A percentile compares a stretch with the other conserved stretches of the same genome.
Evolutionary conservation across 2,797 vertebrate genomes (phyloP).

Genomic region (Gallinago solitaria): DNA sequence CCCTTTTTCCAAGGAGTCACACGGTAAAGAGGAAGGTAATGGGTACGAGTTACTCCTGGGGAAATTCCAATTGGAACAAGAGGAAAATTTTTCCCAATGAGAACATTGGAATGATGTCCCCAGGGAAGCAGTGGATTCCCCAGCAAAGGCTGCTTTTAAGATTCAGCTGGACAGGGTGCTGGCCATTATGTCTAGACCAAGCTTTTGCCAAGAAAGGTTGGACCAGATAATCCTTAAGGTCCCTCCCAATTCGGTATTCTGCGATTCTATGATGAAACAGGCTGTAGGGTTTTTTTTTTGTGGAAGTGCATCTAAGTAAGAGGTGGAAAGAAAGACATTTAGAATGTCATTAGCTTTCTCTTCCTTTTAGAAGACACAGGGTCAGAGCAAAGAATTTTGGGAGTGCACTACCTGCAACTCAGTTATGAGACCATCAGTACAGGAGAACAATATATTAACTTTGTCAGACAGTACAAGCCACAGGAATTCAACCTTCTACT

Average conservation of each 20-base stretch:
- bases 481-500: not conserved
- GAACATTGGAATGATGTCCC: too few relatives aligned
- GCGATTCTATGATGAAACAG: not conserved
- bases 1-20: too few relatives aligned
- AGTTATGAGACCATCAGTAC: not conserved
- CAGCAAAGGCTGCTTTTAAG: not conserved
- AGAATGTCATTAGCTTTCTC: not conserved
- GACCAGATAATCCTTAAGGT: not conserved
- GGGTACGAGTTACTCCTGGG: too few relatives aligned
- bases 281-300: not conserved
- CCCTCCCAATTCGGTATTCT: not conserved
- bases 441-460: not conserved
- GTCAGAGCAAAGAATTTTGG: not conserved
- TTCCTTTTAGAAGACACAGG: not conserved
- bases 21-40: too few relatives aligned
- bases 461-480: not conserved
- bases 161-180: not conserved
- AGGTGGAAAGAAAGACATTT: not conserved
- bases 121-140: not conserved
- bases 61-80: too few relatives aligned
- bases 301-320: not conserved
- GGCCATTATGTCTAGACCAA: not conserved
- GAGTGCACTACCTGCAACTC: not conserved
- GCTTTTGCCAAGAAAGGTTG: not conserved
- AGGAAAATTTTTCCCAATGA: too few relatives aligned